Base-by-base conservation (phyloP, 2,797 vertebrate genomes). In the Smutsia gigantea region DNA sequence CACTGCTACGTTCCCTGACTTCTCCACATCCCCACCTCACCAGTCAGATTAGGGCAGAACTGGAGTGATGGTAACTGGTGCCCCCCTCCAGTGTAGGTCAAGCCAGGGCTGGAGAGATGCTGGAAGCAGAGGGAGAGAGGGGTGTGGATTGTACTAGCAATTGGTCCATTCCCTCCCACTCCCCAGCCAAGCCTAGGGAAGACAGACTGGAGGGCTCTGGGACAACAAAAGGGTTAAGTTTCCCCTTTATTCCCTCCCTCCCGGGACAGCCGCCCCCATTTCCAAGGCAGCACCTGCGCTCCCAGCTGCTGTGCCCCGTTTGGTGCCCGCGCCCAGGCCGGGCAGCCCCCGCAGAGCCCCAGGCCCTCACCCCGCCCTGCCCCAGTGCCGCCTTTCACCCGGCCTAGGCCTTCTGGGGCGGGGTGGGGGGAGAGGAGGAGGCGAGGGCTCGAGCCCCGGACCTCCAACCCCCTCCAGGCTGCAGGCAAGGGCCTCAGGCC, bases 261-360 rank as follows among this genome's bases (percentile, higher is more conserved):
- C 51, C 74, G 75, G 92, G 95, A 81, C 31, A 59, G 87, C 90
- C 90, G 37, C 84, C 79, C 61, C 90, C 69, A 86, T 87, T 94
- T 96, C 84, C 74, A 90, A 71, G 87, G 87, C 79, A 87, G 95
- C 97, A 96, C 91, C 86, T 91, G 94, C 9, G 71, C 90, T 95
- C 77, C 92, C 86, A 91, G 95, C 94, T 96, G 96, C 93, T 10
- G 1, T 46, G 92, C 55, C 55, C 81, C 23, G 9, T 69, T 92
- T 13, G 69, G 51, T 94, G 81, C 74, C 90, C 15, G 21, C 1
- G 34, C 75, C 83, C 79, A 69, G 63, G 84, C 92, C 23, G 8
- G 57, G 81, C n/a, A 55, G 84, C 61, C 15, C 71, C 79, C 2
- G 21, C 63, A 31, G 46, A 3, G 18, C 46, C 63, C 61, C 29